phyloP scores from a whole-genome alignment of 2,888 invertebrate genomes.

The Halocaridina rubra region DNA sequence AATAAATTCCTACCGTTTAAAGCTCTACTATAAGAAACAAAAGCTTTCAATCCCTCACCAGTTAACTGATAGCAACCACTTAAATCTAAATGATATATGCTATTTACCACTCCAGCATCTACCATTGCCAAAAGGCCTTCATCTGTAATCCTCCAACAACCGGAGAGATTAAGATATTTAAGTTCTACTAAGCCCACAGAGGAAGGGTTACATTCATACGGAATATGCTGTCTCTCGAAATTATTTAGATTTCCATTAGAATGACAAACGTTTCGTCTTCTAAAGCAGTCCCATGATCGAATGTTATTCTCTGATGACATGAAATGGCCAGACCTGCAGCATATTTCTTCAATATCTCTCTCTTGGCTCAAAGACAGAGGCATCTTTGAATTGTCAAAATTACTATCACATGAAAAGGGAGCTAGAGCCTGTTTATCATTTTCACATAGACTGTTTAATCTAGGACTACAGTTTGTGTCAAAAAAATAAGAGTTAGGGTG shows the following conservation, averaged over 20 bases:
- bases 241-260: not conserved
- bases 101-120: constrained; percentile 78
- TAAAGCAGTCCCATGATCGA: not conserved
- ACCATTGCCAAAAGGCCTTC: constrained; percentile 67
- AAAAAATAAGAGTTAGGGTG: too few species aligned
- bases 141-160: constrained; percentile 60
- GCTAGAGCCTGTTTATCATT: not conserved
- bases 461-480: too few species aligned
- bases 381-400: not conserved
- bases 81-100: constrained; percentile 64
- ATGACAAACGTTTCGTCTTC: not conserved
- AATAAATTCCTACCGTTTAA: constrained; percentile 65
- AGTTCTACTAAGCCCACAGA: too few species aligned
- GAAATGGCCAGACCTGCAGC: not conserved
- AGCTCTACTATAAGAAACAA: constrained; percentile 55
- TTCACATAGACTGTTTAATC: not conserved
- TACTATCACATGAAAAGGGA: too few species aligned
- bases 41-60: constrained; percentile 63
- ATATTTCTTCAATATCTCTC: constrained; percentile 44
- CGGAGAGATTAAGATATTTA: constrained; percentile 43
- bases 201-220: too few species aligned
- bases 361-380: not conserved
- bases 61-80: constrained; percentile 65
- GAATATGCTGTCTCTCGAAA: not conserved
- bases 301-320: not conserved